Conservation (phyloP, 2,113 vertebrate genomes). For the Silurus meridionalis region DNA sequence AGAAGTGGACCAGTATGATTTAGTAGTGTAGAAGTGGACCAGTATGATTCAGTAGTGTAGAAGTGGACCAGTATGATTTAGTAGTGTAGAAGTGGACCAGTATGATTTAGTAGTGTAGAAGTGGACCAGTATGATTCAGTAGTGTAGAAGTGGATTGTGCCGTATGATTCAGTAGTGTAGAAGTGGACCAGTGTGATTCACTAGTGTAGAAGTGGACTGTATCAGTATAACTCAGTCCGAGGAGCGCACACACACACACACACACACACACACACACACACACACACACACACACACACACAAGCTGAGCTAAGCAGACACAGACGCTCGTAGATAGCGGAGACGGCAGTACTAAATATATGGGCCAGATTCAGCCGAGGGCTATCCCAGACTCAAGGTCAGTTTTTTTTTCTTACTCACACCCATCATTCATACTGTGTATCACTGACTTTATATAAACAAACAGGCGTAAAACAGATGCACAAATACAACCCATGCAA, state of each 20-base stretch:
- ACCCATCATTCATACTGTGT: neutral
- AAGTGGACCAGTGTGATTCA: no score
- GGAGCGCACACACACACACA: neutral
- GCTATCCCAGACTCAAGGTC: constrained; percentile 23
- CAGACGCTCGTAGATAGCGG: constrained; percentile 18
- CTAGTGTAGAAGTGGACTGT: neutral
- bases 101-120: no score
- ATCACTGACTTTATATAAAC: constrained; percentile 7
- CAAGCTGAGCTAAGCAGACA: constrained; percentile 29
- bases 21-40: no score
- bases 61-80: no score
- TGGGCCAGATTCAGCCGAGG: constrained; percentile 44
- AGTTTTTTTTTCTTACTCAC: constrained; percentile 5
- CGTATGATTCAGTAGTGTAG: no score
- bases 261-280: no score
- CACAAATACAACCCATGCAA: neutral
- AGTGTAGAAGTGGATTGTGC: no score
- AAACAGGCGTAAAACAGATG: constrained; percentile 11
- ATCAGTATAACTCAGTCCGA: neutral
- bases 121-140: no score
- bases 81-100: no score
- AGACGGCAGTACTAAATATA: constrained; percentile 34
- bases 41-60: no score
- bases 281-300: neutral
- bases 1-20: no score